These are phyloP conservation scores for Meiosimyza decipiens DNA, from an alignment of 2,888 invertebrate species.

Conservation along the genomic window DNA sequence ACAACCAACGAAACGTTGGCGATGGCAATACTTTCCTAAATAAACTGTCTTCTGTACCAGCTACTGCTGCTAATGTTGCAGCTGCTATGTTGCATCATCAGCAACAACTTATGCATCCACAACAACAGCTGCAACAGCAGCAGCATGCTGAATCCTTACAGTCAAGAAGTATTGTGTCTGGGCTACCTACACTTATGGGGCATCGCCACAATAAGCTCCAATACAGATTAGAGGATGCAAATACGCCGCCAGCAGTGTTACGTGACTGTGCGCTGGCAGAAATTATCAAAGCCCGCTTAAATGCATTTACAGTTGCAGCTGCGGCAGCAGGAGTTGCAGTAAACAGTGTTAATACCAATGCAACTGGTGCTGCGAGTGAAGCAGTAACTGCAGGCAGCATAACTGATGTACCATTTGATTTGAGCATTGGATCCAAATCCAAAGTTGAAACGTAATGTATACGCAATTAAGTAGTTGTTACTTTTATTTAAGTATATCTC, in stretches of 20 bases:
- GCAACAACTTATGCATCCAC: background rate
- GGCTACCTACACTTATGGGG: background rate
- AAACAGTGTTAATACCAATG: slow-evolving; percentile 33
- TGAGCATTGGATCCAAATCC: slow-evolving; percentile 53
- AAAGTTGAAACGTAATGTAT: slow-evolving; percentile 27
- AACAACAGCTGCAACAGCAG: background rate
- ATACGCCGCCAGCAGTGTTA: slow-evolving; percentile 42
- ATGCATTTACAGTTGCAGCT: slow-evolving; percentile 48
- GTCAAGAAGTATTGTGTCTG: too few relatives aligned
- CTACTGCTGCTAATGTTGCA: background rate
- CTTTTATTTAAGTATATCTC: background rate
- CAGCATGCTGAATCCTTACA: too few relatives aligned
- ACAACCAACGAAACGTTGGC: background rate
- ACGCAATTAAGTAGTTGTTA: background rate
- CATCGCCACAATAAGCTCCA: slow-evolving; percentile 25
- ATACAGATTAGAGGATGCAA: slow-evolving; percentile 33
- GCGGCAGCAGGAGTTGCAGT: slow-evolving; percentile 42
- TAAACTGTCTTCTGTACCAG: background rate
- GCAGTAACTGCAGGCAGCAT: slow-evolving; percentile 25
- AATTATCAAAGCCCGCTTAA: slow-evolving; percentile 56
- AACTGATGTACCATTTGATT: slow-evolving; percentile 56
- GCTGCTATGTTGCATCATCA: background rate
- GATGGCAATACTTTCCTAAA: background rate
- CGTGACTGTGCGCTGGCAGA: slow-evolving; percentile 53
- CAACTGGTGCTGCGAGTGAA: slow-evolving; percentile 36